Conservation (phyloP, 2,113 vertebrate species). For the Urocitellus parryii region DNA sequence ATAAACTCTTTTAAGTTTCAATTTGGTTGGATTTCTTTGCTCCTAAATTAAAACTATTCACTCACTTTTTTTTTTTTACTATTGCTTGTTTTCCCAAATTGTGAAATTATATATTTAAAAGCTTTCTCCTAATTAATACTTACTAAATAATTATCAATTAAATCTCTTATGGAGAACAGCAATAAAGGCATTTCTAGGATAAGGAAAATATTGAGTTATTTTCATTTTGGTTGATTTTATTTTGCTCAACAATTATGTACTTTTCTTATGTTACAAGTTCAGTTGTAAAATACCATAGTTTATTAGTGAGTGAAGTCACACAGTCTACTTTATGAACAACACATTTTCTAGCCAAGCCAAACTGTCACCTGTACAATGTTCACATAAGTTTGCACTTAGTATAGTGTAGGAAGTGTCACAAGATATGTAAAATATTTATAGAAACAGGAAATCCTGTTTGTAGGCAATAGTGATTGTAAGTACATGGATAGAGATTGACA, state of each 20-base stretch:
- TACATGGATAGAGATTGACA: too few relatives aligned
- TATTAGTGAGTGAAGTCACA: conserved; percentile 27
- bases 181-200: neutral
- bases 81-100: conserved; percentile 17
- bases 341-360: neutral
- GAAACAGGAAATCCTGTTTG: neutral
- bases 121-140: neutral
- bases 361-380: neutral
- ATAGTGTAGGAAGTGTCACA: neutral
- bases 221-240: conserved; percentile 17
- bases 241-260: neutral
- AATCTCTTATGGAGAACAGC: neutral
- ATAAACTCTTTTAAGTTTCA: neutral
- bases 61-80: neutral
- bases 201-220: neutral
- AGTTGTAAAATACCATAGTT: neutral
- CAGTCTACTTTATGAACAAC: conserved; percentile 12
- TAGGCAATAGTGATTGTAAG: neutral
- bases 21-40: neutral
- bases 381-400: neutral
- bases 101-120: conserved; percentile 19
- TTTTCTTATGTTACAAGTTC: neutral
- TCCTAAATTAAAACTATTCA: neutral
- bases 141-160: conserved; percentile 23
- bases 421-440: neutral